These are phyloP conservation scores for Heteromurus nitidus DNA, from an alignment of 2,888 invertebrate species.

Conservation along the genomic window DNA sequence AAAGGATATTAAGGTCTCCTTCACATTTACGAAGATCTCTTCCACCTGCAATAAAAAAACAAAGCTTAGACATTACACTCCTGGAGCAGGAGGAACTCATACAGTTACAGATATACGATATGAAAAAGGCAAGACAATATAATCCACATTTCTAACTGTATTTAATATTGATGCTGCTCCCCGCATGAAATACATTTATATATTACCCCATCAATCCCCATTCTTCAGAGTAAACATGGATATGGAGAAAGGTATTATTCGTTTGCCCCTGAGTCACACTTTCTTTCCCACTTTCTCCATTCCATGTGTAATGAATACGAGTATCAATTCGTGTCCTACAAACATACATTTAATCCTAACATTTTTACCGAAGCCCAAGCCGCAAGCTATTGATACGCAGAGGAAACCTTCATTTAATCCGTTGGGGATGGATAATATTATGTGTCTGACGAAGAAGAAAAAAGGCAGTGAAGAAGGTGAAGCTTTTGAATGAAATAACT, in stretches of 20 bases:
- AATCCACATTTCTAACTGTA: background rate
- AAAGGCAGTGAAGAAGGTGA: too few relatives aligned
- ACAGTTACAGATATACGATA: too few relatives aligned
- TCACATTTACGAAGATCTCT: conserved; percentile 76
- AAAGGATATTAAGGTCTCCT: conserved; percentile 75
- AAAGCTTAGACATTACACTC: background rate
- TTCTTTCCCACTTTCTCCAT: conserved; percentile 6
- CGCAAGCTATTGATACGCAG: background rate
- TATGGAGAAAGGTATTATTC: too few relatives aligned
- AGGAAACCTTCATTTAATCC: background rate
- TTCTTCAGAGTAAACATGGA: too few relatives aligned
- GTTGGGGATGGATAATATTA: too few relatives aligned
- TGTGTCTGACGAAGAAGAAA: too few relatives aligned
- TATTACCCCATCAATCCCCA: too few relatives aligned
- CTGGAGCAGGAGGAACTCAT: too few relatives aligned
- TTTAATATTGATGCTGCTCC: background rate
- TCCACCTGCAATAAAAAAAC: conserved; percentile 66
- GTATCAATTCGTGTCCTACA: background rate
- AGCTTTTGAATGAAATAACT: too few relatives aligned
- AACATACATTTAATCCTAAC: conserved; percentile 6
- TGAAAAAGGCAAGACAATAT: too few relatives aligned
- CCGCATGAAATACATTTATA: too few relatives aligned
- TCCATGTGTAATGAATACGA: conserved; percentile 7
- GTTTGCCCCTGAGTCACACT: too few relatives aligned
- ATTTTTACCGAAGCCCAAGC: background rate